Percentiles rank a stretch among this genome's conserved stretches.
Conservation (phyloP, 1,140 invertebrate species). For the Cotesia typhae region DNA sequence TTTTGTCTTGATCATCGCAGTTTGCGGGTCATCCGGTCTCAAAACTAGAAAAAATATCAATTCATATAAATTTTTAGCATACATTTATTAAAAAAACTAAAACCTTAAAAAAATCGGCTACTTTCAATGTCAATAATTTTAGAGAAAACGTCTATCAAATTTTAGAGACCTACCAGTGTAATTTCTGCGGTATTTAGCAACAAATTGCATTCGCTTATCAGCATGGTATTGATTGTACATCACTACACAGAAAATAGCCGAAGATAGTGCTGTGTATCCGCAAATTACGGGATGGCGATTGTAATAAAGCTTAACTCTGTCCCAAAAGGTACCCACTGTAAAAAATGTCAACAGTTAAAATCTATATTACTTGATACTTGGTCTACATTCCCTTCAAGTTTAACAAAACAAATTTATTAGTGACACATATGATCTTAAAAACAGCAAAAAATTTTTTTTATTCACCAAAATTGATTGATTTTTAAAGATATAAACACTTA, state of each 20-base stretch:
- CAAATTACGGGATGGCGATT: background rate
- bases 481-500: too few relatives aligned
- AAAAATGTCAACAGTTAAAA: background rate
- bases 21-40: conserved; percentile 23
- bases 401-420: too few relatives aligned
- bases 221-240: background rate
- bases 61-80: background rate
- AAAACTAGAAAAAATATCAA: conserved; percentile 22
- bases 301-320: background rate
- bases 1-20: background rate
- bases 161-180: background rate
- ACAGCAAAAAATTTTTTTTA: too few relatives aligned
- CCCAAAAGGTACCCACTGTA: background rate
- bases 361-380: background rate
- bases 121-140: background rate
- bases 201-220: background rate
- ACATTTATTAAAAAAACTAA: too few relatives aligned
- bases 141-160: background rate
- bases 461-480: too few relatives aligned
- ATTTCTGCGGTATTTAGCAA: background rate
- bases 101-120: too few relatives aligned
- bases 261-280: background rate
- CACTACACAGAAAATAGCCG: background rate
- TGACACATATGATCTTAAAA: too few relatives aligned
- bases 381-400: too few relatives aligned